phyloP scores from a whole-genome alignment of 2,888 invertebrate species.

The Drosophila macrospina region DNA sequence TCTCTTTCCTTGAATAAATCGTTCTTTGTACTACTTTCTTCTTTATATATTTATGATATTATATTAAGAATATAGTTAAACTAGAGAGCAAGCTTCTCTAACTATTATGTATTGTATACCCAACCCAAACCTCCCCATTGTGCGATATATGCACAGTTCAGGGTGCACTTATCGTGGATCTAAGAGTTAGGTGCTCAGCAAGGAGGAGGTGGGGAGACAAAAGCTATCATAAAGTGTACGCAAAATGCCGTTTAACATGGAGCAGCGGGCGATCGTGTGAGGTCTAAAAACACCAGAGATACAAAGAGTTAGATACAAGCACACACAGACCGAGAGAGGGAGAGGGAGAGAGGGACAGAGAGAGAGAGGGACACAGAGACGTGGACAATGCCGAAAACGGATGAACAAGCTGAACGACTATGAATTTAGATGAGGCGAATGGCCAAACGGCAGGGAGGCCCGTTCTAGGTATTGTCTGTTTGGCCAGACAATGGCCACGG shows the following conservation, averaged over 20 bases:
- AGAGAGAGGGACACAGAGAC: conserved; percentile 8
- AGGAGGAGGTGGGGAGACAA: conserved; percentile 18
- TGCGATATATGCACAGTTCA: conserved; percentile 27
- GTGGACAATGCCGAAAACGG: conserved; percentile 65
- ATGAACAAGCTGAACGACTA: conserved; percentile 54
- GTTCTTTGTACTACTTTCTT: too few relatives aligned
- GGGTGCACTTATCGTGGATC: conserved; percentile 58
- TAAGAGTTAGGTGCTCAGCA: conserved; percentile 30
- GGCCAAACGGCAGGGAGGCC: conserved; percentile 24
- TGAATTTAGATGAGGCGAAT: conserved; percentile 45
- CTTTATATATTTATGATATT: too few relatives aligned
- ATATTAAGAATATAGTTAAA: too few relatives aligned
- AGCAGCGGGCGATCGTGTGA: conserved; percentile 71
- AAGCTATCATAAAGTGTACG: conserved; percentile 62
- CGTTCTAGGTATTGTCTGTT: conserved; percentile 40
- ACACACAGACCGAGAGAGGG: too few relatives aligned
- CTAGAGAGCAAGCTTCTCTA: too few relatives aligned
- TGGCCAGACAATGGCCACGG: conserved; percentile 47
- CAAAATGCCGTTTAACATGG: conserved; percentile 66
- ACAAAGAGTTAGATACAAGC: conserved; percentile 32
- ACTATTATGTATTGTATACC: neutral
- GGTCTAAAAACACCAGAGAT: conserved; percentile 50
- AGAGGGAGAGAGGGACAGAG: neutral
- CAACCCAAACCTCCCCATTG: conserved; percentile 7
- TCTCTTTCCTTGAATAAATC: neutral